Percentiles rank a stretch among this genome's conserved stretches.
phyloP scores from a whole-genome alignment of 2,113 vertebrate genomes.

The Anthoscopus minutus region DNA sequence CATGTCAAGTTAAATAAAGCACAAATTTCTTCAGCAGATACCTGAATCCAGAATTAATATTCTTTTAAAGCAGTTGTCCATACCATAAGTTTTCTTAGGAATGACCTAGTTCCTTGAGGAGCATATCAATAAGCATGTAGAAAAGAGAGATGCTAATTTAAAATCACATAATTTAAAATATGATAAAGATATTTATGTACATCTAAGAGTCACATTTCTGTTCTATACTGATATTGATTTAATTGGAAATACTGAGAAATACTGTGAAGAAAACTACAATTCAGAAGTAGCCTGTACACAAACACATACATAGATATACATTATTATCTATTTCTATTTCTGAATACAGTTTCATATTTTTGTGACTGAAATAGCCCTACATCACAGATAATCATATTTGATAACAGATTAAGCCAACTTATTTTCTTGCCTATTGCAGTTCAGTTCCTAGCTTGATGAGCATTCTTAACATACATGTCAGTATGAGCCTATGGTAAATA shows the following conservation, averaged over 20 bases:
- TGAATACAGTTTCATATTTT: background rate
- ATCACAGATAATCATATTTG: background rate
- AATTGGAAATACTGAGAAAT: background rate
- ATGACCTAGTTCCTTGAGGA: background rate
- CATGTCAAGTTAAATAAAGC: background rate
- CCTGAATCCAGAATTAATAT: background rate
- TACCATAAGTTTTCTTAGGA: background rate
- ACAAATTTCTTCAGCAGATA: background rate
- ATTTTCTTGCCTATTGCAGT: background rate
- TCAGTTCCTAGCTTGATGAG: background rate
- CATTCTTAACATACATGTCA: background rate
- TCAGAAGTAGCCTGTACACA: background rate
- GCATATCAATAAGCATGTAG: background rate
- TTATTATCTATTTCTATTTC: background rate
- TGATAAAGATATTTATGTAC: background rate
- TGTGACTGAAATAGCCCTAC: background rate
- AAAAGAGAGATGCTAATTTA: background rate
- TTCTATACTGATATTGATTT: background rate
- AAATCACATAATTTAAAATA: background rate
- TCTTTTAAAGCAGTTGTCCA: background rate
- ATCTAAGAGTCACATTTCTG: background rate
- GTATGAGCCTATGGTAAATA: background rate
- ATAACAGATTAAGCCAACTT: background rate
- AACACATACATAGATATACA: background rate
- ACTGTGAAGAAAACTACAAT: background rate